Evolutionary conservation across 2,888 invertebrate species (phyloP).

Genomic region (Chouioia cunea): DNA sequence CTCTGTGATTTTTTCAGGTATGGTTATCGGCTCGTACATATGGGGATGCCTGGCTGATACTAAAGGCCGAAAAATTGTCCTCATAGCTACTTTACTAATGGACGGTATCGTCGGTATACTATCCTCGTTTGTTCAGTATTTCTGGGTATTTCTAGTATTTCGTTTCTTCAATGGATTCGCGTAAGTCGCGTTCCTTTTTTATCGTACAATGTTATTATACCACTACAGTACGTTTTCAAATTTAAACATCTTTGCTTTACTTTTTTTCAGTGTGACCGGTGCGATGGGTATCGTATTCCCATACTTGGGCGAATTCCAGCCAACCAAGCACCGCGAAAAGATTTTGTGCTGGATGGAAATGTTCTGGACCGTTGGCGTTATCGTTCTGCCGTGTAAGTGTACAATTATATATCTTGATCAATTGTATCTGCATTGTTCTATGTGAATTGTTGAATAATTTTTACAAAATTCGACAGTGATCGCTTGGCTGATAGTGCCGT

Average conservation of each 20-base stretch:
- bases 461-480: constrained; percentile 73
- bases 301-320: constrained; percentile 86
- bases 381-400: constrained; percentile 77
- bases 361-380: constrained; percentile 86
- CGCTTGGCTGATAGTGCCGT: constrained; percentile 84
- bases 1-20: constrained; percentile 71
- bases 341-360: constrained; percentile 89
- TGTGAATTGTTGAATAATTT: no score
- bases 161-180: constrained; percentile 85
- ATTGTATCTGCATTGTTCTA: no score
- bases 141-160: constrained; percentile 79
- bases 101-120: constrained; percentile 80
- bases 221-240: background rate
- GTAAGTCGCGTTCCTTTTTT: constrained; percentile 71
- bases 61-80: constrained; percentile 81
- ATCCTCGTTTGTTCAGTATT: constrained; percentile 81
- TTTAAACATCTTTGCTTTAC: background rate
- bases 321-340: constrained; percentile 82
- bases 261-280: constrained; percentile 78
- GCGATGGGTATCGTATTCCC: constrained; percentile 88
- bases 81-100: constrained; percentile 80
- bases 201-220: background rate
- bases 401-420: no score
- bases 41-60: constrained; percentile 89
- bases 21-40: constrained; percentile 86